Evolutionary conservation across 2,888 invertebrate genomes (phyloP).

Genomic region (Andricus quercusramuli): DNA sequence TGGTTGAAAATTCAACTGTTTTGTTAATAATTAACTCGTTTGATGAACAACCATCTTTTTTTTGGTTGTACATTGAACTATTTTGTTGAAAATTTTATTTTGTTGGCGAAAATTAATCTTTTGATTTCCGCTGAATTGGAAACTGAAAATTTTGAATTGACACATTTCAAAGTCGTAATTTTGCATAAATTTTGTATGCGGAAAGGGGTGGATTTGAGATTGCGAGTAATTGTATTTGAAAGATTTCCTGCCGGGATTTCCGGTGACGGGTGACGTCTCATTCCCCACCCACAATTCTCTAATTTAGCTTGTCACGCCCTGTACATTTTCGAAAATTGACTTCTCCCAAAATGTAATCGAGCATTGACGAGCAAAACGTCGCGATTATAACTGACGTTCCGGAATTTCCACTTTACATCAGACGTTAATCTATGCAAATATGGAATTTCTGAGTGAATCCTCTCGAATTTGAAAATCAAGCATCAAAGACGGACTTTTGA

Average conservation of each 20-base stretch:
- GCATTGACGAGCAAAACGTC: slow-evolving; percentile 7
- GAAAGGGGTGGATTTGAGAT: slow-evolving; percentile 5
- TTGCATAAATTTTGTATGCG: neutral
- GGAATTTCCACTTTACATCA: neutral
- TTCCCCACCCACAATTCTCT: slow-evolving; percentile 10
- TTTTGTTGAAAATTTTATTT: too few relatives aligned
- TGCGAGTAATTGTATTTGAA: slow-evolving; percentile 13
- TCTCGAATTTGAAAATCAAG: neutral
- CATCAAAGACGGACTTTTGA: neutral
- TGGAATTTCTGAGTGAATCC: neutral
- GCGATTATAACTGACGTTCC: slow-evolving; percentile 13
- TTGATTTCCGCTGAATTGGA: neutral
- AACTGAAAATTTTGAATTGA: neutral
- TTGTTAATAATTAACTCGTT: too few relatives aligned
- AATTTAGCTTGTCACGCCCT: slow-evolving; percentile 21
- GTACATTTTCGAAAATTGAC: slow-evolving; percentile 36
- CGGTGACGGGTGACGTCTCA: slow-evolving; percentile 20
- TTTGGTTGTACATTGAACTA: too few relatives aligned
- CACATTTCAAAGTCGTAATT: too few relatives aligned
- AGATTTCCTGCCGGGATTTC: slow-evolving; percentile 16
- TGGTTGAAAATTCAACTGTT: too few relatives aligned
- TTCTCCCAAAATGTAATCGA: slow-evolving; percentile 34
- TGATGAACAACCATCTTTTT: too few relatives aligned
- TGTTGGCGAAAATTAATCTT: too few relatives aligned
- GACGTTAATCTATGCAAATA: slow-evolving; percentile 18